Conservation (phyloP, 2,888 invertebrate genomes). For the Operophtera brumata region DNA sequence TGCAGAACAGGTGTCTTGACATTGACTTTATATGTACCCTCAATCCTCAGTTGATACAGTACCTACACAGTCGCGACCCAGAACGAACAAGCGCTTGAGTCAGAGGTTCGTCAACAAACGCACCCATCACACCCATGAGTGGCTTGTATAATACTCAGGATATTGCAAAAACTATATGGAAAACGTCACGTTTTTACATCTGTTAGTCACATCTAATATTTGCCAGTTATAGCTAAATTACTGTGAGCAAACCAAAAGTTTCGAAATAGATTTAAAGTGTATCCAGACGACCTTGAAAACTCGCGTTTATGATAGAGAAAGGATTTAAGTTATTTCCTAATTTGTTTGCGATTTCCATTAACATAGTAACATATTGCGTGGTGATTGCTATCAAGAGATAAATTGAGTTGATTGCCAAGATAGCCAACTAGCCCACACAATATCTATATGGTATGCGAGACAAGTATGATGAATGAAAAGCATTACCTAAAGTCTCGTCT, state of each 20-base stretch:
- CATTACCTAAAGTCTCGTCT: neutral
- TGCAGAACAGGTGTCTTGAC: neutral
- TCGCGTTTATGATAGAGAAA: slow-evolving; percentile 14
- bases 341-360: slow-evolving; percentile 17
- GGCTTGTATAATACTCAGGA: slow-evolving; percentile 4
- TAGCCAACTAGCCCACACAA: neutral
- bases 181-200: neutral
- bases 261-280: slow-evolving; percentile 10
- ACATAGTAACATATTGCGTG: slow-evolving; percentile 3
- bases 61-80: neutral
- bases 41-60: neutral
- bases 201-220: slow-evolving; percentile 7
- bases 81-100: slow-evolving; percentile 3
- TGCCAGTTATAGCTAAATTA: too few relatives aligned
- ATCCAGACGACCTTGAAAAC: slow-evolving; percentile 18
- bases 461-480: neutral
- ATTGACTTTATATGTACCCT: slow-evolving; percentile 4
- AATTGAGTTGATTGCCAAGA: neutral
- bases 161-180: slow-evolving; percentile 25
- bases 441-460: neutral
- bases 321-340: slow-evolving; percentile 15
- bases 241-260: neutral
- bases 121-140: neutral
- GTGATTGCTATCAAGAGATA: neutral
- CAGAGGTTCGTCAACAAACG: slow-evolving; percentile 1